Conservation (phyloP, 2,113 vertebrate genomes). For the Austrofundulus limnaeus region DNA sequence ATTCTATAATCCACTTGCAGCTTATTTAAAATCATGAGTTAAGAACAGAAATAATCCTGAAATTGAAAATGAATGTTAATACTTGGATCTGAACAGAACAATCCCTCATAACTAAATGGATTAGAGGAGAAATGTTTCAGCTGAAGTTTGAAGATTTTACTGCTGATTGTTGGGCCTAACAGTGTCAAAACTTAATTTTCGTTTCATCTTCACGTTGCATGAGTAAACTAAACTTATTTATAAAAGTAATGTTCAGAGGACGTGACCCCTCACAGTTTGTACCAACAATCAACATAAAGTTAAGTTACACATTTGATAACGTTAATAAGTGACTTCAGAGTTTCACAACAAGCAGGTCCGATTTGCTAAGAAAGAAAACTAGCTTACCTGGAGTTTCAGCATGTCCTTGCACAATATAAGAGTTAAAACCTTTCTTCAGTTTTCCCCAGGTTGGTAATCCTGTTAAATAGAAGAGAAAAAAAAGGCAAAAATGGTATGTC, state of each 20-base stretch:
- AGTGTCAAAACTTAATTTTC: too few relatives aligned
- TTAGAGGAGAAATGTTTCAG: not conserved
- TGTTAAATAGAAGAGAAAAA: slow-evolving; percentile 56
- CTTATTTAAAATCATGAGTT: too few relatives aligned
- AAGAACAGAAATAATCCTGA: too few relatives aligned
- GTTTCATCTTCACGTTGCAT: not conserved
- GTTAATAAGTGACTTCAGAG: not conserved
- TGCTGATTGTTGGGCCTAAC: too few relatives aligned
- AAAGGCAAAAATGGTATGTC: slow-evolving; percentile 62
- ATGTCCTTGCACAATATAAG: slow-evolving; percentile 61
- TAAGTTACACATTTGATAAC: not conserved
- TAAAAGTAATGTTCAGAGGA: not conserved
- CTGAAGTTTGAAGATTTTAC: not conserved
- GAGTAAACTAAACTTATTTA: not conserved
- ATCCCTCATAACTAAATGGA: too few relatives aligned
- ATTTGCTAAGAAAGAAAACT: not conserved
- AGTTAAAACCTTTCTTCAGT: slow-evolving; percentile 56
- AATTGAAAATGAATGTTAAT: too few relatives aligned
- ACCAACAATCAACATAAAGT: not conserved
- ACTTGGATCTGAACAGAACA: too few relatives aligned
- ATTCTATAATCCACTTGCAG: too few relatives aligned
- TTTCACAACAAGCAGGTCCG: not conserved
- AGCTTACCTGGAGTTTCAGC: slow-evolving; percentile 66
- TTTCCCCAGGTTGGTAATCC: slow-evolving; percentile 68
- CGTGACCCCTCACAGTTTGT: not conserved